Base-by-base conservation (phyloP, 2,113 vertebrate species). In the Maccullochella peelii region DNA sequence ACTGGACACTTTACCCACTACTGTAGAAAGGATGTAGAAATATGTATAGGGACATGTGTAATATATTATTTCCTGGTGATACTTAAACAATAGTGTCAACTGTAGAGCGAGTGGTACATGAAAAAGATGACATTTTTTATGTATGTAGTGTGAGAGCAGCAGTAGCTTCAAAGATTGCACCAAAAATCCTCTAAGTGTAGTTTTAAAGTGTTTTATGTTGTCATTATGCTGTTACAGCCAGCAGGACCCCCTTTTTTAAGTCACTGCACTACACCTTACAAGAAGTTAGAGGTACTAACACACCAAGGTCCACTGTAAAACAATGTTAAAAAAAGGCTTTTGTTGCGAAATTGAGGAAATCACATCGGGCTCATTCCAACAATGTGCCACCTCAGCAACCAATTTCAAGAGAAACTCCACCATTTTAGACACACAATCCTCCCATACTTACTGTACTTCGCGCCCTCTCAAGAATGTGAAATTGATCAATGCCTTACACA, bases 31-130 rank as follows among this genome's bases (percentile, higher is more conserved):
- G 77, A 86, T 91, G 85, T 94, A 94, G 91, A 94, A 87, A 91
- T 90, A 80, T 94, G 93, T 94, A 95, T 92, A 95, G 90, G 66
- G 75, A 94, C 86, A 88, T 83, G 83, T 94, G 91, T 93, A 91
- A 93, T 87, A 94, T 92, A 93, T 77, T 21, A 87, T 90, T 91
- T 83, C 85, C 83, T 80, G 72, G 88, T 54, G 79, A 91, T 85
- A 89, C 72, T 88, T 79, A 85, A 80, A 83, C 62, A 69, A 63
- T 88, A 83, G 90, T 89, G 90, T 90, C 80, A 89, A 89, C 88
- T 93, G 93, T 92, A 92, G 91, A 83, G 72, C 15, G 52, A 89
- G 74, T 70, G 70, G 44, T 59, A 27, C 8, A 36, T 16, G n/a
- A 71, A 70, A 87, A 77, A 44, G 68, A 55, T 88, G 21, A 67